phyloP scores from a whole-genome alignment of 2,888 invertebrate species.

The Leistus spinibarbis region DNA sequence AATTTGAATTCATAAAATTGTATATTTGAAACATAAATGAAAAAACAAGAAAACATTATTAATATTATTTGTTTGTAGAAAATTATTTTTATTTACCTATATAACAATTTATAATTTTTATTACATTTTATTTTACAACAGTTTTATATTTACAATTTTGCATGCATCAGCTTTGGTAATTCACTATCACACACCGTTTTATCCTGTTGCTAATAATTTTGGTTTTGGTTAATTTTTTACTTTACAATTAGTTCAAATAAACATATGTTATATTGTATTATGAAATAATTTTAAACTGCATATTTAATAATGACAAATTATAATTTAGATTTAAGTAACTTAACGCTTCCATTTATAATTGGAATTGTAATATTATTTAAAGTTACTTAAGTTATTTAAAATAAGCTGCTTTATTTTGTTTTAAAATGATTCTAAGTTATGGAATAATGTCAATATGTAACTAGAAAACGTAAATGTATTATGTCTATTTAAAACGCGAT shows the following conservation, averaged over 20 bases:
- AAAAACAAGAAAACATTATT: too few species aligned
- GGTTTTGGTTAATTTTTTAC: slow-evolving; percentile 20
- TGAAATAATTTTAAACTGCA: background rate
- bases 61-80: background rate
- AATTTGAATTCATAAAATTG: slow-evolving; percentile 6
- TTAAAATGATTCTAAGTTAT: too few species aligned
- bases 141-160: slow-evolving; percentile 4
- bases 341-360: too few species aligned
- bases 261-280: background rate
- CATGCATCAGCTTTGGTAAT: slow-evolving; percentile 21
- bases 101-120: background rate
- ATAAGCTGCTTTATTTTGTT: too few species aligned
- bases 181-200: slow-evolving; percentile 33
- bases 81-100: background rate
- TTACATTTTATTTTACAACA: background rate
- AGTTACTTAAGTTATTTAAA: too few species aligned
- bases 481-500: too few species aligned
- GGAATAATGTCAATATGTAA: too few species aligned
- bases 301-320: background rate
- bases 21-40: background rate
- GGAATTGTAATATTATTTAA: too few species aligned
- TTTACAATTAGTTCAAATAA: background rate
- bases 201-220: slow-evolving; percentile 23
- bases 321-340: too few species aligned
- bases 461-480: too few species aligned